Conservation (phyloP, 2,888 invertebrate genomes). For the Pseudeuparius sepicola region DNA sequence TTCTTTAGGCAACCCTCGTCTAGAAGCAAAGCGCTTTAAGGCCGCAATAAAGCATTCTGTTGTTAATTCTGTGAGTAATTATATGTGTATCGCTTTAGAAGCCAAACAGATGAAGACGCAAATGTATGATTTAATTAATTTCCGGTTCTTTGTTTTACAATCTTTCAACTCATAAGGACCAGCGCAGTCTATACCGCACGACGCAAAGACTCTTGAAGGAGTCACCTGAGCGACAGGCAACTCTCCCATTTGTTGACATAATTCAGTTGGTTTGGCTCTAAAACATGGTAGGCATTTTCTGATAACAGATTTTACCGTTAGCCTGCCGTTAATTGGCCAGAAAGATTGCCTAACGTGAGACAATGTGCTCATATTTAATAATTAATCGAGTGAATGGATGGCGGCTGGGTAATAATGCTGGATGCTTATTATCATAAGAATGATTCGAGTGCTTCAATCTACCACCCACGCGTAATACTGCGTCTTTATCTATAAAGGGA, state of each 20-base stretch:
- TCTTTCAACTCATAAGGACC: conserved; percentile 3
- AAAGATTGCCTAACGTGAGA: conserved; percentile 7
- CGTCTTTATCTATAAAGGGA: conserved; percentile 5
- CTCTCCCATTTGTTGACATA: conserved; percentile 9
- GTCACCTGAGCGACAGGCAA: conserved; percentile 4
- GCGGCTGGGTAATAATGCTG: conserved; percentile 4
- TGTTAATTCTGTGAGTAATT: too few relatives aligned
- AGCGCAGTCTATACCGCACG: conserved; percentile 6
- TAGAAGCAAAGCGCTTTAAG: too few relatives aligned
- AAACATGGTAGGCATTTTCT: conserved; percentile 7
- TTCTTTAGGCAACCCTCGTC: too few relatives aligned
- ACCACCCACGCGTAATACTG: conserved; percentile 7
- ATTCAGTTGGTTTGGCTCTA: not conserved
- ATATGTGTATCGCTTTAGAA: too few relatives aligned
- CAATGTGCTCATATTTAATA: conserved; percentile 7
- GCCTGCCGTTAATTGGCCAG: conserved; percentile 7
- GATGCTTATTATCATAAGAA: conserved; percentile 1
- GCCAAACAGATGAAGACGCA: too few relatives aligned
- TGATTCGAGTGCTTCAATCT: conserved; percentile 4
- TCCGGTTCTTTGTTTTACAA: not conserved
- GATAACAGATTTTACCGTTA: conserved; percentile 6
- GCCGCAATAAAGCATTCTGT: too few relatives aligned
- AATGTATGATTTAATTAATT: too few relatives aligned
- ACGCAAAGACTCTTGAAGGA: conserved; percentile 4
- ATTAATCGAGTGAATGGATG: conserved; percentile 3